These are phyloP conservation scores for Cephus rjabovi DNA, from an alignment of 2,888 invertebrate genomes.

Conservation along the genomic window DNA sequence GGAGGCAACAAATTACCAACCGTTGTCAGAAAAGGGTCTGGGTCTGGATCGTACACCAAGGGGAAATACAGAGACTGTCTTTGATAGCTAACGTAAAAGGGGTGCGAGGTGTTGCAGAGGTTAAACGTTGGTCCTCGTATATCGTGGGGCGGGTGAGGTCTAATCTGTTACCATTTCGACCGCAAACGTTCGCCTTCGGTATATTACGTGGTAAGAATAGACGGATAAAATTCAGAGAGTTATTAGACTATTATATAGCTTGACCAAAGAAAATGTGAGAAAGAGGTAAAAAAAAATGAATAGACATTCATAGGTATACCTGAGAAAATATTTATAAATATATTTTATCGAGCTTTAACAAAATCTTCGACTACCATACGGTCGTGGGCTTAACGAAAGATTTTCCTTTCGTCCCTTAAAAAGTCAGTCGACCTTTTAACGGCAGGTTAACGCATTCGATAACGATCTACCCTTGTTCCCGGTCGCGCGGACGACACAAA, in stretches of 20 bases:
- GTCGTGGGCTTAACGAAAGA: background rate
- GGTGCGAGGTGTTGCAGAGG: background rate
- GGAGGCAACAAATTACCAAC: background rate
- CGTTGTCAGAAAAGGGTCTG: background rate
- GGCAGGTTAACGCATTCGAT: constrained; percentile 50
- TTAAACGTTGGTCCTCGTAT: constrained; percentile 1
- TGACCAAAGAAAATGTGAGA: background rate
- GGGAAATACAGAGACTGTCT: background rate
- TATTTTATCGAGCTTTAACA: background rate
- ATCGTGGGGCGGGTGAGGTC: background rate
- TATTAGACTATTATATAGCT: too few relatives aligned
- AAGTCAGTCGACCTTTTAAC: constrained; percentile 41
- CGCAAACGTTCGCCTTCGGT: background rate
- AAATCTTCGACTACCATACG: background rate
- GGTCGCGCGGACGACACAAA: constrained; percentile 9
- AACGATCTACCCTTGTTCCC: constrained; percentile 36
- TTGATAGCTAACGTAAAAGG: background rate
- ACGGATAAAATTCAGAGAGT: background rate
- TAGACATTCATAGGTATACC: background rate
- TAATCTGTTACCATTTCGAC: background rate
- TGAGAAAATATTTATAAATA: background rate
- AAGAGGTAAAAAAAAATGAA: too few relatives aligned
- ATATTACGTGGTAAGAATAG: background rate
- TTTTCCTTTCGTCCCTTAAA: background rate
- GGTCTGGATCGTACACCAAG: background rate